Evolutionary conservation across 2,888 invertebrate genomes (phyloP), one percentile per base, ranked within the genome.

Genomic region (Helobdella robusta): DNA sequence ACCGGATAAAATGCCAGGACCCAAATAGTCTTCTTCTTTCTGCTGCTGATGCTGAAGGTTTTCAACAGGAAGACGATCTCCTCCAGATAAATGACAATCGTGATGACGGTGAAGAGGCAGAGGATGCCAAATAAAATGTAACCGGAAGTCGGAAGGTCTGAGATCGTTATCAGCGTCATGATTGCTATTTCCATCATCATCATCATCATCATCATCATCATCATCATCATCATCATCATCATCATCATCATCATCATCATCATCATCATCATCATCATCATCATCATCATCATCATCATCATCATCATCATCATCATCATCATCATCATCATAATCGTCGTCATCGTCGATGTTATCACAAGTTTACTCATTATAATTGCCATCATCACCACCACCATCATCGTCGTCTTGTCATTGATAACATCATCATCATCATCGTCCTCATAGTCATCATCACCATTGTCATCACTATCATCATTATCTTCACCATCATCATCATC

Each of bases 1-100:
- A 67, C 68, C 20, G 68, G 67, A 48, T 66, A 67, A 32, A 68
- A 61, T 2, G 68, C 67, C 25, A 68, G 63, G 25, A 68, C 67
- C 67, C 67, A 67, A 36, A 68, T 67, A 40, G 68, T 68, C 30
- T 67, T 67, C 36, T 61, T 63, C 25, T 63, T 60, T 40, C 68
- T 46, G 25, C 15, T 34, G 46, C 36, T 56, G 35, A 66, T 64
- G 46, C 25, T 54, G 64, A 66, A 68, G n/a, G 56, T 18, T n/a
- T 60, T 58, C 44, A 64, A n/a, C 6, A 68, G 20, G 58, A 66
- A 68, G 11, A 60, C 18, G 35, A 68, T 36, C 44, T 68, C 68
- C 30, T 68, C 68, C 15, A 68, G n/a, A 62, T 61, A 68, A 35
- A 68, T 64, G 28, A 56, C 30, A 28, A 68, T 40, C 5, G 64